These are phyloP conservation scores for Mungos mungo DNA, from an alignment of 2,113 vertebrate species.

Conservation along the genomic window DNA sequence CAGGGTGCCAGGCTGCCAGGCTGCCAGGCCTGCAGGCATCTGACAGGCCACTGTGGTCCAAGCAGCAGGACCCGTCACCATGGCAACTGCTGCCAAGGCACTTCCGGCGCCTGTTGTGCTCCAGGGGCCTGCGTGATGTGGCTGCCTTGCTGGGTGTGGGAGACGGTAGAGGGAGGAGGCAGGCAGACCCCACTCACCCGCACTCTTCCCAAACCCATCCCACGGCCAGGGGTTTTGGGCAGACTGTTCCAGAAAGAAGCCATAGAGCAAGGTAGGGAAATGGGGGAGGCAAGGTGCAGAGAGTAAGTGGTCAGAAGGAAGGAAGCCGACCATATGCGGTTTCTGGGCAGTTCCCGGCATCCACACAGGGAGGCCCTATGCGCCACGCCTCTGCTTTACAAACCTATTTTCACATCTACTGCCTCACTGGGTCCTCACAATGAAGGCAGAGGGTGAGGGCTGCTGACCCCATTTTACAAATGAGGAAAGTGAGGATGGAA, in stretches of 20 bases:
- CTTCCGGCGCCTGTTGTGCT: background rate
- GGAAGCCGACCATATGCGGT: background rate
- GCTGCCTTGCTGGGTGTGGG: slow-evolving; percentile 29
- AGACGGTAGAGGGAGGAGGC: background rate
- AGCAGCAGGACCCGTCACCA: slow-evolving; percentile 26
- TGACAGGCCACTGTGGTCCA: background rate
- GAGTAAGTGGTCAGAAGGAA: background rate
- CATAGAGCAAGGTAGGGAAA: background rate
- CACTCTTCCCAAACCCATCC: slow-evolving; percentile 3
- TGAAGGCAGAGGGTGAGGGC: background rate
- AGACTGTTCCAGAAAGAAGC: slow-evolving; percentile 41
- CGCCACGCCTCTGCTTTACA: background rate
- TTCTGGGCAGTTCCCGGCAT: background rate
- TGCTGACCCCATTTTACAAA: background rate
- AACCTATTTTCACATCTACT: background rate
- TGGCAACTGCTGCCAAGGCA: slow-evolving; percentile 63
- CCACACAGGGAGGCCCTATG: background rate
- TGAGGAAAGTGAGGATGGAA: background rate
- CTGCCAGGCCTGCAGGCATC: background rate
- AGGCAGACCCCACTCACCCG: background rate
- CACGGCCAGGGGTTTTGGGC: background rate
- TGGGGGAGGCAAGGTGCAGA: background rate
- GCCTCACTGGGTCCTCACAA: rapidly evolving
- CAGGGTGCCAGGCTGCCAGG: background rate
- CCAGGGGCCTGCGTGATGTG: background rate